phyloP scores from a whole-genome alignment of 2,888 invertebrate species.

The Thumatha senex region DNA sequence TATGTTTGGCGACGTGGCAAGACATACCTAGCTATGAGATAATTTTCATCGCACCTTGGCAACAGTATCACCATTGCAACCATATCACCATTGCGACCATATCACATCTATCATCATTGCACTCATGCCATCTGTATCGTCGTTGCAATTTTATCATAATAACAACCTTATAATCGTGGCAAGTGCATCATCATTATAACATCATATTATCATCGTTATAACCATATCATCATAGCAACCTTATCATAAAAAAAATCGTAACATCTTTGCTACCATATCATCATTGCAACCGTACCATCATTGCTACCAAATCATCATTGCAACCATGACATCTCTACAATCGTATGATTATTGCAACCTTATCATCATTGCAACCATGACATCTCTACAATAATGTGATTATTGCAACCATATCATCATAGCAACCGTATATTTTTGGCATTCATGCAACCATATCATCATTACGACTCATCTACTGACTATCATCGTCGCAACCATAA shows the following conservation, averaged over 20 bases:
- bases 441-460: background rate
- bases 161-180: background rate
- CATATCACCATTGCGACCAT: background rate
- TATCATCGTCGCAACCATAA: background rate
- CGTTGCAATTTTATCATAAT: background rate
- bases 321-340: background rate
- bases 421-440: background rate
- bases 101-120: background rate
- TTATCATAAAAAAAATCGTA: background rate
- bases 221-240: background rate
- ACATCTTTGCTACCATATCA: background rate
- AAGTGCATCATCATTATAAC: background rate
- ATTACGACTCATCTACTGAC: background rate
- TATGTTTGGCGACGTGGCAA: no score
- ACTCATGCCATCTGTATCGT: background rate
- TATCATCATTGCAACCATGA: background rate
- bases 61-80: background rate
- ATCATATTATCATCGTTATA: background rate
- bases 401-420: background rate
- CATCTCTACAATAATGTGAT: background rate
- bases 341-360: background rate
- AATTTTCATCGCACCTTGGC: background rate
- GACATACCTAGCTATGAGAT: no score
- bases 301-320: background rate
- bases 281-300: background rate